A percentile compares a stretch with the other conserved stretches of the same genome.
phyloP scores from a whole-genome alignment of 2,888 invertebrate species.

The Chloroclysta siterata region DNA sequence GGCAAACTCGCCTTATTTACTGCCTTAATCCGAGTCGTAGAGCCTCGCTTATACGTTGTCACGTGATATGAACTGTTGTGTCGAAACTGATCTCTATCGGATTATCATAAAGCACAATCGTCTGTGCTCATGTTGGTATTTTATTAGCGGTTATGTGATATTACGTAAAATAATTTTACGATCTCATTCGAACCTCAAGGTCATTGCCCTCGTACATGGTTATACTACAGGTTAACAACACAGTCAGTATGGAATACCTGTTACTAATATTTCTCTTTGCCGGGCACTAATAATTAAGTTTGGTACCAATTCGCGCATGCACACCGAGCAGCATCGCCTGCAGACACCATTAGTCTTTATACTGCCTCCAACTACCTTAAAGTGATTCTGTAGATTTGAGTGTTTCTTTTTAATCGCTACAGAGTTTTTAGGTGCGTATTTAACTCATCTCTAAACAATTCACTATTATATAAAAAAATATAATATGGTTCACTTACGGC shows the following conservation, averaged over 20 bases:
- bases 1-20: slow-evolving; percentile 80
- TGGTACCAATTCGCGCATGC: slow-evolving; percentile 75
- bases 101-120: slow-evolving; percentile 48
- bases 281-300: slow-evolving; percentile 72
- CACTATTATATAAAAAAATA: not conserved
- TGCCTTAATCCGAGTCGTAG: slow-evolving; percentile 82
- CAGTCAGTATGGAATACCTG: slow-evolving; percentile 54
- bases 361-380: slow-evolving; percentile 36
- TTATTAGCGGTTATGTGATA: slow-evolving; percentile 31
- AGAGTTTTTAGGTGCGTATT: not conserved
- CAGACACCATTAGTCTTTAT: slow-evolving; percentile 75
- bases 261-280: slow-evolving; percentile 76
- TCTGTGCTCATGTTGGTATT: slow-evolving; percentile 27
- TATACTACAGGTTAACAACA: slow-evolving; percentile 39
- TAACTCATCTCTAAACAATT: not conserved
- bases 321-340: slow-evolving; percentile 71
- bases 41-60: slow-evolving; percentile 78
- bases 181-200: slow-evolving; percentile 42
- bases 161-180: slow-evolving; percentile 37
- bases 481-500: too few relatives aligned
- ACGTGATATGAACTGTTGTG: slow-evolving; percentile 69
- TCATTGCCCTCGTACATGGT: slow-evolving; percentile 50
- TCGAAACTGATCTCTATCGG: slow-evolving; percentile 49
- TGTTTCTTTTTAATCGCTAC: slow-evolving; percentile 5
- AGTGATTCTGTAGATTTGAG: slow-evolving; percentile 29